Evolutionary conservation across 2,888 invertebrate genomes (phyloP).

Genomic region (Sialis lutaria): DNA sequence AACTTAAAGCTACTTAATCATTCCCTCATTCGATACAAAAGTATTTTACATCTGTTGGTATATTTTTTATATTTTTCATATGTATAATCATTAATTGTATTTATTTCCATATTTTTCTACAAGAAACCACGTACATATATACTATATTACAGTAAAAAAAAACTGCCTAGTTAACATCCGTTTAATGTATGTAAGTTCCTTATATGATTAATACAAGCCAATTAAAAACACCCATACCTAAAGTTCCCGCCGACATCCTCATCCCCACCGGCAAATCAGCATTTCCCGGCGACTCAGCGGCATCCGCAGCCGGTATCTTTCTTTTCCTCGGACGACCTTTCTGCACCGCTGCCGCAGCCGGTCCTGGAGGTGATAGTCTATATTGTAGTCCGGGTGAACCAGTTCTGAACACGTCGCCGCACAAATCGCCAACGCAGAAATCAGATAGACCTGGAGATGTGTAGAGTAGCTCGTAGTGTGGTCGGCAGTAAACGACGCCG

Average conservation of each 20-base stretch:
- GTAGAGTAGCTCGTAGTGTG: conserved; percentile 48
- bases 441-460: conserved; percentile 18
- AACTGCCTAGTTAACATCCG: no score
- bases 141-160: no score
- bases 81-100: no score
- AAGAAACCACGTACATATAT: no score
- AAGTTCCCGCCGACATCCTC: conserved; percentile 48
- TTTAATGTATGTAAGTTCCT: background rate
- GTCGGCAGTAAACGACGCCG: conserved; percentile 57
- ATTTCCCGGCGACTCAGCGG: conserved; percentile 30
- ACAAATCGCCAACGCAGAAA: conserved; percentile 40
- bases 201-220: background rate
- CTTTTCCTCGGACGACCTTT: conserved; percentile 71
- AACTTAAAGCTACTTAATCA: no score
- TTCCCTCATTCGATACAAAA: no score
- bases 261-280: conserved; percentile 46
- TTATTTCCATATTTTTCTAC: no score
- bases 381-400: conserved; percentile 1
- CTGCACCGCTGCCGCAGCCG: conserved; percentile 33
- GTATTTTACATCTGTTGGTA: no score
- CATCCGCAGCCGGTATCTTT: conserved; percentile 36
- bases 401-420: conserved; percentile 19
- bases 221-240: conserved; percentile 34
- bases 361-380: conserved; percentile 27
- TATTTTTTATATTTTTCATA: no score